Conservation (phyloP, 1,140 invertebrate species). For the Aphaenogaster rudis region DNA sequence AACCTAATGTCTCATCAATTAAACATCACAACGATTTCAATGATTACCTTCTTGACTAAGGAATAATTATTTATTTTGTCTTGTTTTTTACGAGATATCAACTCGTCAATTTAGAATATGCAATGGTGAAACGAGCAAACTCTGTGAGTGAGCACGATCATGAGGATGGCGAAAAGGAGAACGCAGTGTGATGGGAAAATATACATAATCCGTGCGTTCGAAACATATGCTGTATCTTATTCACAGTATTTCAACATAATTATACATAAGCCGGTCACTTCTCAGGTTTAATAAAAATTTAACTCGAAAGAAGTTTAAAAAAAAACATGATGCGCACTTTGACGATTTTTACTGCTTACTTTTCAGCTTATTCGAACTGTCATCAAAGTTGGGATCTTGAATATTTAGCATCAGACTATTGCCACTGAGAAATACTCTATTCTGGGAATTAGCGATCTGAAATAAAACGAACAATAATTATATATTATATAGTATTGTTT, state of each 20-base stretch:
- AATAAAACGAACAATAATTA: constrained; percentile 69
- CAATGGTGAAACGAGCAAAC: constrained; percentile 58
- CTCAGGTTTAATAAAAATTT: constrained; percentile 1
- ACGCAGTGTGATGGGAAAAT: constrained; percentile 34
- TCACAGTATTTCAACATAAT: constrained; percentile 67
- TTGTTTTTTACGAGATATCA: neutral
- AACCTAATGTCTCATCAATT: neutral
- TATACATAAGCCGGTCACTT: constrained; percentile 26
- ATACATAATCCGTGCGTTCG: constrained; percentile 36
- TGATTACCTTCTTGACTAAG: neutral
- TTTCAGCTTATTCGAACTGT: constrained; percentile 93
- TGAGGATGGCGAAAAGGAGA: constrained; percentile 11
- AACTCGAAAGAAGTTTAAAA: constrained; percentile 14
- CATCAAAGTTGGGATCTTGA: constrained; percentile 97
- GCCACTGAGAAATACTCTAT: constrained; percentile 97
- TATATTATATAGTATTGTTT: neutral
- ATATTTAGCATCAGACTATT: constrained; percentile 99
- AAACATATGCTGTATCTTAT: constrained; percentile 65
- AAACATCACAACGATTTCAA: neutral
- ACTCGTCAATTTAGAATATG: neutral
- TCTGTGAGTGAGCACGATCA: constrained; percentile 71
- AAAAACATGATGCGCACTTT: constrained; percentile 17
- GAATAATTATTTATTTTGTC: neutral
- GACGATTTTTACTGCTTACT: constrained; percentile 90
- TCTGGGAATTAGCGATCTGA: constrained; percentile 97